Evolutionary conservation across 2,113 vertebrate genomes (phyloP), one percentile per base, ranked within the genome.

Genomic region (Periophthalmus modestus): DNA sequence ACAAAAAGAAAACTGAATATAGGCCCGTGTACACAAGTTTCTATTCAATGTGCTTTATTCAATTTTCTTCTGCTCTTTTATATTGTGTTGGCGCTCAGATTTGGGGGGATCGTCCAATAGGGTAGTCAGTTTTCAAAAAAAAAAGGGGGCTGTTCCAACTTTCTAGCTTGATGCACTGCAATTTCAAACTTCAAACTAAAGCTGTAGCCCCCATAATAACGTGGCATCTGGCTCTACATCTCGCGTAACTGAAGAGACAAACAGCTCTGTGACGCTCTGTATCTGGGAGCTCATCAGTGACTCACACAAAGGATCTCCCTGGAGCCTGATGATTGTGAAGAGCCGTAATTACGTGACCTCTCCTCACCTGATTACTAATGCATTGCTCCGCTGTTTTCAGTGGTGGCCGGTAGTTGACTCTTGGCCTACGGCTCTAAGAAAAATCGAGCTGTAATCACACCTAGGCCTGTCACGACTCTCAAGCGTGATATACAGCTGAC

Each of bases 351-450:
- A 21, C 47, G 9, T 67, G 43, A 54, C 62, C 57, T 62, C 16
- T 71, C 24, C 57, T 78, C 36, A 72, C 71, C 57, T 68, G 36
- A 71, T 1, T 48, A 34, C 33, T 43, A 58, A 71, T 62, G 58
- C 15, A 19, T 15, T 28, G 52, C 63, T 77, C 77, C 77, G 68
- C 15, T 36, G 36, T 71, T 85, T 79, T 77, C 73, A 74, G 71
- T 46, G 39, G 69, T 23, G 71, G 82, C 74, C 43, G 73, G 24
- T n/a, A 39, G 34, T 39, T 65, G 62, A 65, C 62, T n/a, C 59
- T 62, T 43, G 39, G 39, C 39, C 10, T 43, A 10, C 10, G 11
- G 39, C 39, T 43, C 39, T 9, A 43, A 43, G 10, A 10, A 43
- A 43, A 43, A 43, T 43, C 39, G 7, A 43, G 39, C 39, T 43